A percentile compares a stretch with the other conserved stretches of the same genome.
Evolutionary conservation across 2,797 vertebrate species (phyloP).

Genomic region (Onychomys arenicola): DNA sequence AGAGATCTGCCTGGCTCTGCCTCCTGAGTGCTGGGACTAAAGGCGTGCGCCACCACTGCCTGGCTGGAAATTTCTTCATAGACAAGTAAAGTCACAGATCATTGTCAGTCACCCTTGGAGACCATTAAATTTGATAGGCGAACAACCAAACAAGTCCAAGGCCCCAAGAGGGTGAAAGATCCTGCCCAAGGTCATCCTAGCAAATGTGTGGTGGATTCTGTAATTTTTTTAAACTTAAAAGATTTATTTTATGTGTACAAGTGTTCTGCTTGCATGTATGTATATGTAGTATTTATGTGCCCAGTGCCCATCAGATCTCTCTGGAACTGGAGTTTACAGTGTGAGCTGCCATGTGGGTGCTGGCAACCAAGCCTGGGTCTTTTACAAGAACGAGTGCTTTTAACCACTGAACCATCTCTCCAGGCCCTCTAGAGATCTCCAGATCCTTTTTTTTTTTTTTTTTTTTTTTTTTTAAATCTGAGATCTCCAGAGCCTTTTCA

Average conservation of each 20-base stretch:
- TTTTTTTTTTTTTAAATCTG: not conserved
- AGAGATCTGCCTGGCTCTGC: too few relatives aligned
- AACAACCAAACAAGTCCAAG: not conserved
- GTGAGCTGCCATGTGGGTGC: not conserved
- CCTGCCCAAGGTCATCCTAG: conserved; percentile 11
- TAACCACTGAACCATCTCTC: not conserved
- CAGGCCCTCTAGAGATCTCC: not conserved
- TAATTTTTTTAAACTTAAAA: not conserved
- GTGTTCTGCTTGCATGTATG: not conserved
- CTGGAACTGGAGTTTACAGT: not conserved
- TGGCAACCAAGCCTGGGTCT: not conserved
- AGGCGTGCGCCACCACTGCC: too few relatives aligned
- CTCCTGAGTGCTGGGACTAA: too few relatives aligned
- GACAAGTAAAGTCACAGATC: conserved; percentile 54
- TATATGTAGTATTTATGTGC: not conserved
- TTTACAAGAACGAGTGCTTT: not conserved
- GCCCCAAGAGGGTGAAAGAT: conserved; percentile 7
- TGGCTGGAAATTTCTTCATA: conserved; percentile 62
- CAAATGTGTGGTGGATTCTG: not conserved
- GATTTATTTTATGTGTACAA: not conserved
- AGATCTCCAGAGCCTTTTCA: conserved; percentile 16
- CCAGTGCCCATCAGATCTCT: not conserved
- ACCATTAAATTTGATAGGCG: not conserved
- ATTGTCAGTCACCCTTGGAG: conserved; percentile 39
- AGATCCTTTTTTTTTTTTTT: not conserved